Percentiles rank a stretch among this genome's conserved stretches.
These are phyloP conservation scores for Coptodon rendalli DNA, from an alignment of 2,113 vertebrate species.

Conservation along the genomic window DNA sequence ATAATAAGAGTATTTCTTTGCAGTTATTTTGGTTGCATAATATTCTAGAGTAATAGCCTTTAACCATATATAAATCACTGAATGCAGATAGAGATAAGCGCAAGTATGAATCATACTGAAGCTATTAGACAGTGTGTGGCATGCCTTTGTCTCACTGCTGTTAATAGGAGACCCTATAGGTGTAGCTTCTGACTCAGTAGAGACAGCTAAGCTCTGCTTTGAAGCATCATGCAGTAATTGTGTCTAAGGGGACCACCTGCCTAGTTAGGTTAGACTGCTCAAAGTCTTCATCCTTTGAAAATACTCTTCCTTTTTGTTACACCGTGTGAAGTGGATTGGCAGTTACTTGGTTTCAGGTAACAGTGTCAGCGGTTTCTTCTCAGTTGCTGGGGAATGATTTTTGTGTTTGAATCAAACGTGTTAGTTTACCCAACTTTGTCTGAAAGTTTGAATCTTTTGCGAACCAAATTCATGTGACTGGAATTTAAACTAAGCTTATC, in stretches of 20 bases:
- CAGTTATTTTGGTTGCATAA: neutral
- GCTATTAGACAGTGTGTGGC: neutral
- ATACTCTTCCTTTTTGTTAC: neutral
- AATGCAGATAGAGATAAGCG: neutral
- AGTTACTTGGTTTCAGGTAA: neutral
- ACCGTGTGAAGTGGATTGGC: neutral
- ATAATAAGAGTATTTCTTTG: neutral
- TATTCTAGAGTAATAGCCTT: neutral
- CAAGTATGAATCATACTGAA: neutral
- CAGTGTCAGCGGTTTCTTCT: neutral
- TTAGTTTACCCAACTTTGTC: neutral
- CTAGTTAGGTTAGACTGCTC: neutral
- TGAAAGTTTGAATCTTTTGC: neutral
- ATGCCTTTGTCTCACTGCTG: neutral
- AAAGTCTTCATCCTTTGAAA: slow-evolving; percentile 9
- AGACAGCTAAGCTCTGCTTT: slow-evolving; percentile 22
- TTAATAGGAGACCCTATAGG: neutral
- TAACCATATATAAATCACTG: neutral
- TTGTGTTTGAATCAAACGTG: neutral
- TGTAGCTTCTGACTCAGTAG: slow-evolving; percentile 26
- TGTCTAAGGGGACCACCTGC: slow-evolving; percentile 41
- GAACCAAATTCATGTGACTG: neutral
- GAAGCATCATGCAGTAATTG: slow-evolving; percentile 48
- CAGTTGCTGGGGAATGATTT: neutral
- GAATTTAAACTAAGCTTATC: neutral